Base-by-base conservation (phyloP, 2,113 vertebrate species). In the Pachyramphus minor region DNA sequence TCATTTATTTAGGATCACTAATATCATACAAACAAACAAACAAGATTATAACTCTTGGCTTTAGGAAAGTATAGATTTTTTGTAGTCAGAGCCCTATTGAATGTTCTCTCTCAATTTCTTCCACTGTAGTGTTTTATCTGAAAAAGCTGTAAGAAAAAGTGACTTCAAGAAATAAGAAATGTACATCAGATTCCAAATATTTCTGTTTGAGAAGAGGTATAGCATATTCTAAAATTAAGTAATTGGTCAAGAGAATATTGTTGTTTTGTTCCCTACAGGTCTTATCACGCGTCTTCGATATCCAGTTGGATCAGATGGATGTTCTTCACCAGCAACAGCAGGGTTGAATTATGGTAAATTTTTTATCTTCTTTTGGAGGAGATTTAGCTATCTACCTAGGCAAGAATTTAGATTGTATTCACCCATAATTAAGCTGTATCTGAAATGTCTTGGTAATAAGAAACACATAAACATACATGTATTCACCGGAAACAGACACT, bases 201-300 rank as follows among this genome's bases (percentile, higher is more conserved):
- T 49, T 86, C 90, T 85, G 12, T 75, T 87, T 67, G 18, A 68
- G 30, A 82, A 78, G 20, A 44, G 5, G 14, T 67, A 74, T 9
- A 80, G 23, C 0, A 0, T 77, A 28, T 55, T 75, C 88, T 35
- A 59, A 74, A 87, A 75, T 27, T 8, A 28, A 39, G 9, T 25
- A 56, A 55, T 8, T 77, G 4, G 30, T 68, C 50, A 91, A 64
- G 13, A 84, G 42, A 81, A 33, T 89, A 44, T 59, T 78, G 19
- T 76, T 89, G 24, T 24, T 91, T 76, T 94, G 45, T 93, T 31
- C 80, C 28, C 53, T 18, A 10, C 41, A 99, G 99, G 99, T 58
- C 98, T 99, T 16, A 94, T 98, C 84, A 97, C 98, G 25, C 97
- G 99, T 87, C 95, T 99, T 49, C 97, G 98, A 15, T 98, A 98